These are phyloP conservation scores for Sinocyclocheilus rhinocerous DNA, from an alignment of 2,113 vertebrate genomes.

Conservation along the genomic window DNA sequence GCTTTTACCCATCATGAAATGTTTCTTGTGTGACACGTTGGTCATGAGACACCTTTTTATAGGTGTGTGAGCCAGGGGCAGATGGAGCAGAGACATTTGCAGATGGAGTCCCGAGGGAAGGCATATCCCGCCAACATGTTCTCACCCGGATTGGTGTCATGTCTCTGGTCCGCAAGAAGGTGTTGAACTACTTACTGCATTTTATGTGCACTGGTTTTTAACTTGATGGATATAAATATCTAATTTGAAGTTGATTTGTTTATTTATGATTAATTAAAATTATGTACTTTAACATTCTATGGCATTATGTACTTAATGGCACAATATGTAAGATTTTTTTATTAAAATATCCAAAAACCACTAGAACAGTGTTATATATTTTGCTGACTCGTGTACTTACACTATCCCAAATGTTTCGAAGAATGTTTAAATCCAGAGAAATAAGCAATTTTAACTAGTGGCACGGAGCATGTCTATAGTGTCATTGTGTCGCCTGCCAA, in stretches of 20 bases:
- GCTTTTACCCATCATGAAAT: no score
- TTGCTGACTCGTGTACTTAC: no score
- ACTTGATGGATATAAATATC: background rate
- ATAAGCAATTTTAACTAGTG: no score
- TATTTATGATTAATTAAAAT: background rate
- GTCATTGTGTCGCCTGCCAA: no score
- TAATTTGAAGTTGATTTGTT: background rate
- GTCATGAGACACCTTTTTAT: no score
- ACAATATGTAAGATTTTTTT: no score
- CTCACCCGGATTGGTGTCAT: slow-evolving; percentile 97
- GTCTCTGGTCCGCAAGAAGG: slow-evolving; percentile 99
- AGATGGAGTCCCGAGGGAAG: slow-evolving; percentile 92
- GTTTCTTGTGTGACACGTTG: no score
- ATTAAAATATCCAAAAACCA: no score
- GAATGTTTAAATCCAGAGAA: no score
- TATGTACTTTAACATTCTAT: background rate
- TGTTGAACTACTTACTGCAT: slow-evolving; percentile 59
- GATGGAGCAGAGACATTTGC: slow-evolving; percentile 96
- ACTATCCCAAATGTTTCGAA: no score
- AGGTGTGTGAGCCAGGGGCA: slow-evolving; percentile 92
- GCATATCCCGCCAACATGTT: slow-evolving; percentile 94
- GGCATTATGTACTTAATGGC: background rate
- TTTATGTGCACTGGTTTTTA: background rate
- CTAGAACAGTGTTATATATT: no score
- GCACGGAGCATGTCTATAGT: no score